Conservation (phyloP, 2,113 vertebrate genomes). For the Odocoileus virginianus region DNA sequence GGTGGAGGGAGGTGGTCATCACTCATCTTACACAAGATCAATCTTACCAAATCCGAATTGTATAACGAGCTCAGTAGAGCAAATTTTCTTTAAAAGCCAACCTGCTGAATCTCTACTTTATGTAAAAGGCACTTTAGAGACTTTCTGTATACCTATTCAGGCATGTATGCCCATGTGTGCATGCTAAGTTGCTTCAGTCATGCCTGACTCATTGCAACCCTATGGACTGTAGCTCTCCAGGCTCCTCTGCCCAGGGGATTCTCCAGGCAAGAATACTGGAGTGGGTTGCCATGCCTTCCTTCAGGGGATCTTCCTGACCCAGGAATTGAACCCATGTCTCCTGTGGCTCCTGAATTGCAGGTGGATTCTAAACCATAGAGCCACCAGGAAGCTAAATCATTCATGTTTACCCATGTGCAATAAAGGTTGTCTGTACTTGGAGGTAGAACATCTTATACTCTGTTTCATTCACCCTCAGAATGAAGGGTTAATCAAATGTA, state of each 20-base stretch:
- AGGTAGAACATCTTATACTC: background rate
- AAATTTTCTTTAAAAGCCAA: background rate
- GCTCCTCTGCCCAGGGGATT: background rate
- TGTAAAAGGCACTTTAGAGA: background rate
- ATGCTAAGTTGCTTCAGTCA: background rate
- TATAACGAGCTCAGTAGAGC: background rate
- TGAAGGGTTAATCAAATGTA: slow-evolving; percentile 25
- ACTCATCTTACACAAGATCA: background rate
- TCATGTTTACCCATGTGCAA: background rate
- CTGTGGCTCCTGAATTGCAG: background rate
- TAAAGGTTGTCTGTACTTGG: background rate
- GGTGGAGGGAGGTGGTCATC: background rate
- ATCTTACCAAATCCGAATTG: background rate
- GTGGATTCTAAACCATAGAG: background rate
- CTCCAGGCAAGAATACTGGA: background rate
- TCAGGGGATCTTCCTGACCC: background rate
- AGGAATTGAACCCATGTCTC: background rate
- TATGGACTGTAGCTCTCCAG: background rate
- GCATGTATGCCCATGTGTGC: background rate
- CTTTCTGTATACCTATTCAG: background rate
- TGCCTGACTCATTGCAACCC: background rate
- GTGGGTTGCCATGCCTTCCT: background rate
- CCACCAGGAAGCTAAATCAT: background rate
- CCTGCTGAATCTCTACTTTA: background rate
- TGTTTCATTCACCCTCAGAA: background rate